These are phyloP conservation scores for Volucella inanis DNA, from an alignment of 2,888 invertebrate species.

Conservation along the genomic window DNA sequence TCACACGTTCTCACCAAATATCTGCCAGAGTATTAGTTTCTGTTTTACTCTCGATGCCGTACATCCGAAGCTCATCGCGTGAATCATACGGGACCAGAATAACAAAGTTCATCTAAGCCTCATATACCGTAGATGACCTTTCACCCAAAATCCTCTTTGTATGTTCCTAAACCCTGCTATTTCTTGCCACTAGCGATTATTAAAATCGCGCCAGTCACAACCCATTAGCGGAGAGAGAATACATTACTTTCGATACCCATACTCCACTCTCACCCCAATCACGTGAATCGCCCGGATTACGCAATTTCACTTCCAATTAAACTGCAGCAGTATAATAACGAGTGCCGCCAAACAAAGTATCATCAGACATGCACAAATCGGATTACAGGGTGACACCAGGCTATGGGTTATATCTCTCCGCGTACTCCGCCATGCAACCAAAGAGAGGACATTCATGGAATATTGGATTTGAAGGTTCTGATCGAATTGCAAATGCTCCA, in stretches of 20 bases:
- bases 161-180: slow-evolving; percentile 15
- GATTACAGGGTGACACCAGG: slow-evolving; percentile 50
- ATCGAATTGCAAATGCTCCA: slow-evolving; percentile 43
- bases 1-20: background rate
- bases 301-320: slow-evolving; percentile 57
- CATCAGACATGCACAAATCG: slow-evolving; percentile 41
- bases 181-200: slow-evolving; percentile 38
- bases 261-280: background rate
- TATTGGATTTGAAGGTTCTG: slow-evolving; percentile 16
- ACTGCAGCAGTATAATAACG: background rate
- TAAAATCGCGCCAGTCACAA: slow-evolving; percentile 27
- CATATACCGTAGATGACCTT: background rate
- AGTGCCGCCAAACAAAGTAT: slow-evolving; percentile 28
- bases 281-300: slow-evolving; percentile 7
- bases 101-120: background rate
- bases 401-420: background rate
- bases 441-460: too few species aligned
- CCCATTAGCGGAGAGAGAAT: slow-evolving; percentile 17
- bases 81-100: background rate
- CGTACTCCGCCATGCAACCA: too few species aligned
- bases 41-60: background rate
- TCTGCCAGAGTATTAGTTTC: background rate
- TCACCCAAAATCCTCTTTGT: slow-evolving; percentile 5
- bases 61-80: background rate
- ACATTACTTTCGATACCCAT: background rate